phyloP scores from a whole-genome alignment of 35 echinoderm and acorn worm species.

The Amphiura filiformis region DNA sequence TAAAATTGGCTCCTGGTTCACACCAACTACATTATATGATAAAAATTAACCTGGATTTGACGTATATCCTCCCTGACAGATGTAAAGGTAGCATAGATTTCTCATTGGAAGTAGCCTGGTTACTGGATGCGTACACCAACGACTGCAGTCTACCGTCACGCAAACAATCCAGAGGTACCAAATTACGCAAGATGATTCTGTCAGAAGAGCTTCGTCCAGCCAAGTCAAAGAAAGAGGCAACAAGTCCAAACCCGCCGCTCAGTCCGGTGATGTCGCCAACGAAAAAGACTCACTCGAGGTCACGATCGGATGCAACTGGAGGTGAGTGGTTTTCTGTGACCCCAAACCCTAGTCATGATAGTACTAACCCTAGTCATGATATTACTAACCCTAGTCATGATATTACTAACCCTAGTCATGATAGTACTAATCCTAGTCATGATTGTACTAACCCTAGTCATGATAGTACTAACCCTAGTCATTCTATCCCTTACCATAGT shows the following conservation, averaged over 20 bases:
- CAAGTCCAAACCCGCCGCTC: background rate
- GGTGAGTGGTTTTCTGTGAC: conserved; percentile 42
- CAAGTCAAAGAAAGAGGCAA: conserved; percentile 19
- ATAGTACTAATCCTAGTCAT: no score
- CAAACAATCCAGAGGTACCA: conserved; percentile 80
- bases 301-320: conserved; percentile 88
- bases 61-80: no score
- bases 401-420: no score
- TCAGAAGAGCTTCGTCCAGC: conserved; percentile 85
- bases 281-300: conserved; percentile 82
- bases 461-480: no score
- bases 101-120: conserved; percentile 80
- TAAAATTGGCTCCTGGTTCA: no score
- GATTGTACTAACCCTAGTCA: no score
- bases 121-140: conserved; percentile 84
- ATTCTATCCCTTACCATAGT: no score
- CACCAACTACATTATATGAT: no score
- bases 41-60: no score
- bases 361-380: no score
- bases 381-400: no score
- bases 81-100: conserved; percentile 90
- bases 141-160: conserved; percentile 57
- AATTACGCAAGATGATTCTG: conserved; percentile 74
- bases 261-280: conserved; percentile 66
- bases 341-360: no score